Evolutionary conservation across 1,140 invertebrate species (phyloP).

Genomic region (Heliconius himera): DNA sequence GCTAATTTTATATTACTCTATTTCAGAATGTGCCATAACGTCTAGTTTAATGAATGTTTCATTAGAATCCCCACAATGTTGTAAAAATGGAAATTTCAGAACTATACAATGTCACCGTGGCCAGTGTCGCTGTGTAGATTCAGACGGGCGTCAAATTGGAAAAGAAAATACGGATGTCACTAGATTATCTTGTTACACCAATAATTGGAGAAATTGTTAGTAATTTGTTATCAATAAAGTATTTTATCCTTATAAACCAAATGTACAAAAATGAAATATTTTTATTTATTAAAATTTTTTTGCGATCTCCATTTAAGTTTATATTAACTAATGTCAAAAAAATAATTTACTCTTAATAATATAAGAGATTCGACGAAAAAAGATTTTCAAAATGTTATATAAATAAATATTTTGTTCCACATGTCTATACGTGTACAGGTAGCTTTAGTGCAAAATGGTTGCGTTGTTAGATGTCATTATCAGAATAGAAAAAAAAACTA

Average conservation of each 20-base stretch:
- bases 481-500: neutral
- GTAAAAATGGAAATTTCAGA: constrained; percentile 83
- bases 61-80: constrained; percentile 81
- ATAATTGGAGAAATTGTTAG: constrained; percentile 61
- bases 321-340: neutral
- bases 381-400: neutral
- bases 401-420: neutral
- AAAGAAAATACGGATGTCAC: constrained; percentile 59
- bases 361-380: no score
- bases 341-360: neutral
- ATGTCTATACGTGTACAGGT: neutral
- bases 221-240: constrained; percentile 8
- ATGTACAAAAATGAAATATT: neutral
- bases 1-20: neutral
- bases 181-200: constrained; percentile 61
- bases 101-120: constrained; percentile 82
- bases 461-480: neutral
- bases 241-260: neutral
- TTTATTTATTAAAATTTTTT: neutral
- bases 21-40: constrained; percentile 83
- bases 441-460: neutral
- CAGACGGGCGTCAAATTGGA: constrained; percentile 81
- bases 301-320: neutral
- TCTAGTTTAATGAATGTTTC: constrained; percentile 67
- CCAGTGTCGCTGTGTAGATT: constrained; percentile 83